phyloP scores from a whole-genome alignment of 2,888 invertebrate species.

The Melinaea menophilus region DNA sequence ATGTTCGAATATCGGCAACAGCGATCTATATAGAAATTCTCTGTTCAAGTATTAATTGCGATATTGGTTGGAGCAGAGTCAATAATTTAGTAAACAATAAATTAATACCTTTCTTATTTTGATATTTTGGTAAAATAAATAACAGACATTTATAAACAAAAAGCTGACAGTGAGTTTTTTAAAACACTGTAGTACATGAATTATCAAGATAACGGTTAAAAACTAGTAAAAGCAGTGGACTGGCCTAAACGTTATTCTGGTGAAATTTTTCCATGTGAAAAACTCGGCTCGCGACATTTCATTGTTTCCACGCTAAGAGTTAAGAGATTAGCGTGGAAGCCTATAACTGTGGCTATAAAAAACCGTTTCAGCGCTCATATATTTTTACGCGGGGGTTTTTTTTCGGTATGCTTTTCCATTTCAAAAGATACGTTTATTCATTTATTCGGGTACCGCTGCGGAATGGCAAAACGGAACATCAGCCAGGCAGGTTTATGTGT shows the following conservation, averaged over 20 bases:
- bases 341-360: slow-evolving; percentile 50
- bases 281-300: slow-evolving; percentile 36
- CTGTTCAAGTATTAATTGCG: too few species aligned
- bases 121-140: not conserved
- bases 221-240: slow-evolving; percentile 16
- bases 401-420: slow-evolving; percentile 48
- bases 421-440: slow-evolving; percentile 50
- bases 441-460: slow-evolving; percentile 34
- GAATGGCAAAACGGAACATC: slow-evolving; percentile 34
- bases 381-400: slow-evolving; percentile 37
- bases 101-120: not conserved
- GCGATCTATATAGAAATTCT: too few species aligned
- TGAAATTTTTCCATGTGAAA: slow-evolving; percentile 36
- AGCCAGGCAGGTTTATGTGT: slow-evolving; percentile 37
- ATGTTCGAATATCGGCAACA: too few species aligned
- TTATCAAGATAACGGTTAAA: slow-evolving; percentile 5
- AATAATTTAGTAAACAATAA: too few species aligned
- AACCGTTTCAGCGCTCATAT: slow-evolving; percentile 40
- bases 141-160: not conserved
- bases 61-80: too few species aligned
- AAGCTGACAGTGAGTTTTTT: not conserved
- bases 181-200: not conserved
- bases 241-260: slow-evolving; percentile 31
- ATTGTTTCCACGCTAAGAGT: slow-evolving; percentile 57
- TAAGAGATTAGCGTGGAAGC: slow-evolving; percentile 55